These are phyloP conservation scores for Struthio camelus DNA, from an alignment of 2,113 vertebrate genomes.

Conservation along the genomic window DNA sequence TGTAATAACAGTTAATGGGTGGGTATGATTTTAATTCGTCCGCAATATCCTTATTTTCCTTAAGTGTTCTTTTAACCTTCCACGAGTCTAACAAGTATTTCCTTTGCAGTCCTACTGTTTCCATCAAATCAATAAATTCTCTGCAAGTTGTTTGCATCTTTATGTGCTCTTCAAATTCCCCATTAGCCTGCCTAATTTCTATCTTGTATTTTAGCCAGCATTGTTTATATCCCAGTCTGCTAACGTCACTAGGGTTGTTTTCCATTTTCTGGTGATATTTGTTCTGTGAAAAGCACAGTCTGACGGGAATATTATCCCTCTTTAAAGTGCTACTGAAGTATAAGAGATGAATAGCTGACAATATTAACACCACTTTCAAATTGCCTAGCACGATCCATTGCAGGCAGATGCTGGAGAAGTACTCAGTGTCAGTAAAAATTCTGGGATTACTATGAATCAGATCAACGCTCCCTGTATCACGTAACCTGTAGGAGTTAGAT, in stretches of 20 bases:
- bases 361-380: neutral
- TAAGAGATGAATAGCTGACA: neutral
- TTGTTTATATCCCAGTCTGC: conserved; percentile 36
- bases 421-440: neutral
- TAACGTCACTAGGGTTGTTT: neutral
- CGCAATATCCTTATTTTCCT: neutral
- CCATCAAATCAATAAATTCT: conserved; percentile 16
- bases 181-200: conserved; percentile 25
- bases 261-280: conserved; percentile 16
- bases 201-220: conserved; percentile 24
- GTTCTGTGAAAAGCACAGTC: neutral
- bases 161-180: conserved; percentile 28
- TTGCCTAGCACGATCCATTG: neutral
- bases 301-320: conserved; percentile 3
- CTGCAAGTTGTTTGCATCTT: neutral
- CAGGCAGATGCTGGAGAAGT: neutral
- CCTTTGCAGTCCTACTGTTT: neutral
- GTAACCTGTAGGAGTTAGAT: conserved; percentile 29
- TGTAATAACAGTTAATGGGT: neutral
- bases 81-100: neutral
- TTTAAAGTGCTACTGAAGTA: neutral
- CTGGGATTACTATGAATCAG: neutral
- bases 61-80: conserved; percentile 3
- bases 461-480: neutral
- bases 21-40: neutral